Base-by-base conservation (phyloP, 2,888 invertebrate genomes). In the Cataglyphis livida region DNA sequence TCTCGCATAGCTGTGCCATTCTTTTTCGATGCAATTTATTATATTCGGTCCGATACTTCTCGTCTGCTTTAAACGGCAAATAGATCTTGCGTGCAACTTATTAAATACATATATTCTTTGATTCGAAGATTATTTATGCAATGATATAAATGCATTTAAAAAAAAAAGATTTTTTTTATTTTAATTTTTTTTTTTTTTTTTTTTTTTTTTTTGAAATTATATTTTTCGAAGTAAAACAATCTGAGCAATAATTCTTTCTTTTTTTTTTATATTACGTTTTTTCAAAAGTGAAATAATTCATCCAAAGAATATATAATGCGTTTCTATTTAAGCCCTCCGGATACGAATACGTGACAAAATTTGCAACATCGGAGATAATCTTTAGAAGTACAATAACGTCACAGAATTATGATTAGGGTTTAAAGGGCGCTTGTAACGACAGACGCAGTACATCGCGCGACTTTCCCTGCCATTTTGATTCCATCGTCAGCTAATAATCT, bases 401-500 rank as follows among this genome's bases (percentile, higher is more conserved):
- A 82, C 62, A 85, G 82, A 84, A 83, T 87, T 84, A 54, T 79
- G 79, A 79, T 79, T 64, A 44, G 76, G 57, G 61, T 66, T 84
- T 71, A 82, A 86, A 76, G 68, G 9, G 25, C 68, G 79, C 82
- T 70, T 62, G 81, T 65, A 74, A 84, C 75, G 83, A 62, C 48
- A 65, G 25, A 70, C 62, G 65, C 79, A 25, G 75, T 87, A 82
- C 85, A 87, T 87, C 61, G 81, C 75, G 85, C 83, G 81, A 84
- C 79, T 88, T 82, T 82, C 83, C 75, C 88, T 83, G 68, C 85
- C 91, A 90, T 87, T 91, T 91, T 89, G 90, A 92, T 92, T 91
- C 81, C 89, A 90, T 91, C 92, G 88, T 91, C 89, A 85, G 90
- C 90, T 92, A 92, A 93, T 93, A 93, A 93, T 93, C 91, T 91